phyloP scores from a whole-genome alignment of 2,113 vertebrate species.

The Jacana jacana region DNA sequence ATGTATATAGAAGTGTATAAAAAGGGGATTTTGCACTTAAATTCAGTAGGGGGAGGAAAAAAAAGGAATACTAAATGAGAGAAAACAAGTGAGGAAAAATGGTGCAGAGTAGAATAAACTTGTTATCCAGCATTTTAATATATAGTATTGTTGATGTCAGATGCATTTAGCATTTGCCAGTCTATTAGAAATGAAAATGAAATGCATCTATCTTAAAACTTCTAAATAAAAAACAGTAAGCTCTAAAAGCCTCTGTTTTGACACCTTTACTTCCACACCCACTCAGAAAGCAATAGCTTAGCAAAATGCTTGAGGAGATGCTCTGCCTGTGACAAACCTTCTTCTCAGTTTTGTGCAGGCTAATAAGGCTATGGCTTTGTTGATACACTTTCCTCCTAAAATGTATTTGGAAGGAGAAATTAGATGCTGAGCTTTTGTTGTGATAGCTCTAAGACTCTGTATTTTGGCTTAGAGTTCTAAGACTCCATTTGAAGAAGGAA shows the following conservation, averaged over 20 bases:
- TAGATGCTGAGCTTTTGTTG: constrained; percentile 57
- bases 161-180: background rate
- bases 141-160: background rate
- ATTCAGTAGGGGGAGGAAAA: background rate
- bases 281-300: background rate
- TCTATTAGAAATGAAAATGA: background rate
- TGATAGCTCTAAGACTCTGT: constrained; percentile 39
- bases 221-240: background rate
- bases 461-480: constrained; percentile 46
- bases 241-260: background rate
- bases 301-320: background rate
- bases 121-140: background rate
- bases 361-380: background rate
- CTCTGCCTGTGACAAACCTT: background rate
- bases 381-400: background rate
- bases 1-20: background rate
- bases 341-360: background rate
- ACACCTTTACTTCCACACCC: background rate
- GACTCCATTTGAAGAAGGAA: constrained; percentile 37
- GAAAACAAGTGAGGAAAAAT: background rate
- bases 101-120: background rate
- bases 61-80: background rate
- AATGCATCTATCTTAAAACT: background rate
- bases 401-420: constrained; percentile 39
- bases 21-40: background rate